Conservation (phyloP, 2,113 vertebrate genomes). For the mouse (Mus musculus) region GRCm39 chr13:83022501-83023000, state of each 20-base stretch:
- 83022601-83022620: not conserved
- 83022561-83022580: conserved; percentile 66
- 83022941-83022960: no score
- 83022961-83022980: no score
- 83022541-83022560: conserved; percentile 62
- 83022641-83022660: conserved; percentile 30
- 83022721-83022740: conserved; percentile 28
- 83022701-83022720: not conserved
- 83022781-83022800: not conserved
- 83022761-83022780: not conserved
- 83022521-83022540: conserved; percentile 72
- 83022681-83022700: not conserved
- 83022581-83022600: conserved; percentile 39
- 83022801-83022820: not conserved
- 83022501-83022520: conserved; percentile 62
- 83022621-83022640: conserved; percentile 63
- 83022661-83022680: not conserved
- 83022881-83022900: no score
- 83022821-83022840: not conserved
- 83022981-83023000: no score
- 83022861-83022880: no score
- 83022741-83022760: not conserved
- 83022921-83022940: no score
- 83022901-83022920: no score
- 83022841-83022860: conserved; percentile 34